Evolutionary conservation across 2,888 invertebrate species (phyloP), one percentile per base, ranked within the genome.

Genomic region (Scaptomyza flava): DNA sequence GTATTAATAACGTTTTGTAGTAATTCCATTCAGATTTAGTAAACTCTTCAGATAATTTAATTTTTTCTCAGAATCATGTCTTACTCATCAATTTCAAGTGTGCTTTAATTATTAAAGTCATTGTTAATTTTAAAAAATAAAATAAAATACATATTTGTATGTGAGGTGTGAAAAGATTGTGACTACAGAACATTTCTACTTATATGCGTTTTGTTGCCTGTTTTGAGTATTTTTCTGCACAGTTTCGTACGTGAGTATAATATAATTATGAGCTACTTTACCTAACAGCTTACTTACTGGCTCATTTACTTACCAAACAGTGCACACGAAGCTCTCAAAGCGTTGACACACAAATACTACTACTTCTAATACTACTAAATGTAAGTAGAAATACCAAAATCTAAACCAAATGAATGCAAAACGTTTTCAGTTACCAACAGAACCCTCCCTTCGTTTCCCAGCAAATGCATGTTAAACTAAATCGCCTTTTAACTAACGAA

Each of bases 261-360:
- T 85, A 84, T 83, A 81, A 81, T 83, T 83, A 87, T 87, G 87
- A 83, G 85, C 83, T 81, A 78, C 87, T 82, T 82, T 83, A 64
- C 61, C 69, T 53, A 54, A 61, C 67, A 67, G 65, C 84, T 87
- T 86, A 82, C 58, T 77, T 76, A 78, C 81, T 84, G 62, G 60
- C 59, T 72, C 77, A 57, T 59, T 72, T 72, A 76, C 66, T 71
- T 64, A 61, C 72, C 51, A 33, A 14, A 43, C 42, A 57, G 38
- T 27, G 54, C 46, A 58, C 68, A 60, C 53, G 69, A 74, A 68
- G 64, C 73, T 75, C 50, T 72, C 64, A 30, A 53, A 68, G 52
- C 64, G 58, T 43, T 75, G 67, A 62, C 76, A 79, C 65, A 75
- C 62, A 72, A 65, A 65, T 46, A 17, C 41, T 34, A 41, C 34